Conservation (phyloP, 2,113 vertebrate genomes). For the Anoplopoma fimbria region DNA sequence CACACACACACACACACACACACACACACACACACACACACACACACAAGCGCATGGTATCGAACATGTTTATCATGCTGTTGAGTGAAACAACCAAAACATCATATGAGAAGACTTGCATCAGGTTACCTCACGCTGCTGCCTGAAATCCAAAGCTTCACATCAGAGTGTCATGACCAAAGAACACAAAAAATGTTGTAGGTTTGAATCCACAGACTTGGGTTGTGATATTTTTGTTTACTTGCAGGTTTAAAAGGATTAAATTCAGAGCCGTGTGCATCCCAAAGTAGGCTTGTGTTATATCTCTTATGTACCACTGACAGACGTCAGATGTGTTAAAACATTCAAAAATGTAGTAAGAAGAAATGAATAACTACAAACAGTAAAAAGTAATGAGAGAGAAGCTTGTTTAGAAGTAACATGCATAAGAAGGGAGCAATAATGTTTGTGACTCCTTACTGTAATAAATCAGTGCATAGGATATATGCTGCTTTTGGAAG, state of each 20-base stretch:
- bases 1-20: constrained; percentile 26
- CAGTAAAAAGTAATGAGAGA: neutral
- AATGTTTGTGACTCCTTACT: neutral
- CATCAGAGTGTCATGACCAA: neutral
- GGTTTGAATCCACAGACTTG: constrained; percentile 28
- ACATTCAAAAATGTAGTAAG: neutral
- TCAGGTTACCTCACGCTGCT: constrained; percentile 42
- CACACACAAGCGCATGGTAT: constrained; percentile 26
- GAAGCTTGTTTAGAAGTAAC: neutral
- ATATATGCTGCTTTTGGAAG: constrained; percentile 7
- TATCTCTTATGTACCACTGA: constrained; percentile 6
- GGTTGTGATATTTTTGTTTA: constrained; percentile 10
- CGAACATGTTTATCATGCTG: constrained; percentile 56
- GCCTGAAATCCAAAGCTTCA: constrained; percentile 22
- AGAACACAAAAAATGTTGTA: constrained; percentile 31
- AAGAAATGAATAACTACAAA: neutral
- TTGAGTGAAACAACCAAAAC: constrained; percentile 69
- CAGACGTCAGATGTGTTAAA: neutral
- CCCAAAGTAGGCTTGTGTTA: neutral
- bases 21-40: constrained; percentile 29
- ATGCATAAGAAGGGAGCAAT: neutral
- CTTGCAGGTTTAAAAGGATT: constrained; percentile 25
- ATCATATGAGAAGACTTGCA: constrained; percentile 62
- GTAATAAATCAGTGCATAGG: neutral
- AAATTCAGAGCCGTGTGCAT: constrained; percentile 1